Conservation (phyloP, 2,888 invertebrate genomes). For the Celastrina argiolus region DNA sequence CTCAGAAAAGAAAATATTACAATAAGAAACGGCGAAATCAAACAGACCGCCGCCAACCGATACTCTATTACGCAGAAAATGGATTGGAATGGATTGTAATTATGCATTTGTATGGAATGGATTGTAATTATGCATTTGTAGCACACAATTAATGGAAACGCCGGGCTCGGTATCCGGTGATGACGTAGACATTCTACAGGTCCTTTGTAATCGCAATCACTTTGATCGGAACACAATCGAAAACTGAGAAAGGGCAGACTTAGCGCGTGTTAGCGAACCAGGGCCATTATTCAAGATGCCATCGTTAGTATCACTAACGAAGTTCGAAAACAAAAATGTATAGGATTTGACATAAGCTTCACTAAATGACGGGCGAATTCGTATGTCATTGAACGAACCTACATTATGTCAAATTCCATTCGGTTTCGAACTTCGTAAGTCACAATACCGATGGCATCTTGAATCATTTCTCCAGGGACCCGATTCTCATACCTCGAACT, state of each 20-base stretch:
- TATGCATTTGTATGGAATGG: conserved; percentile 36
- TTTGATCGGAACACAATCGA: conserved; percentile 60
- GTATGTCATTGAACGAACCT: no score
- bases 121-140: conserved; percentile 35
- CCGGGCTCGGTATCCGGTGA: conserved; percentile 41
- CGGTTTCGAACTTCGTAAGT: no score
- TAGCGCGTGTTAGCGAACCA: conserved; percentile 26
- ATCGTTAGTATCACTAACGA: no score
- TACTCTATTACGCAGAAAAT: conserved; percentile 22
- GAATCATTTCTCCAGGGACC: no score
- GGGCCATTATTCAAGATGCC: no score
- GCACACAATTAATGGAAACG: conserved; percentile 56
- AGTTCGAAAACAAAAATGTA: no score
- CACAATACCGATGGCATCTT: no score
- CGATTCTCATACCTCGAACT: no score
- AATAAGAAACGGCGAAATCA: background rate
- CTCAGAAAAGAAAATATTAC: no score
- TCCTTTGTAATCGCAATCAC: conserved; percentile 66
- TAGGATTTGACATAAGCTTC: no score
- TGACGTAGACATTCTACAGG: conserved; percentile 61
- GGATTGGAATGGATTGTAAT: conserved; percentile 27
- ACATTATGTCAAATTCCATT: no score
- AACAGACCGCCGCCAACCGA: background rate
- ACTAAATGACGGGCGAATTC: no score
- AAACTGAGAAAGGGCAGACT: conserved; percentile 49